Conservation (phyloP, 1,140 invertebrate genomes). For the Bombus affinis region DNA sequence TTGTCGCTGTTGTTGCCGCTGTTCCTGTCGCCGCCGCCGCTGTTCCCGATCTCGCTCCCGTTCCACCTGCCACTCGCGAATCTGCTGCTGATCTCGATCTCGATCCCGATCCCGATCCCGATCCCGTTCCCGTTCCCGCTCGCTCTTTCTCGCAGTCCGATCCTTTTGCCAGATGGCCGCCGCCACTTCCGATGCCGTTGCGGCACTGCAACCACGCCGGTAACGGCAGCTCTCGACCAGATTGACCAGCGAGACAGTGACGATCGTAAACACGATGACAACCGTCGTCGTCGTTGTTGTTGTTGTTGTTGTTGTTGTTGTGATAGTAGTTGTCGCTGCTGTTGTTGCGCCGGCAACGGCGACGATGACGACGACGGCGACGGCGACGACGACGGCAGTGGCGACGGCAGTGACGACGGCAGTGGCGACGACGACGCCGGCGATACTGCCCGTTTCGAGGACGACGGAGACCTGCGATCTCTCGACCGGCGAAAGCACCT, state of each 20-base stretch:
- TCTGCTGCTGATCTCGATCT: neutral
- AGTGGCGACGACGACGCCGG: conserved; percentile 43
- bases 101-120: conserved; percentile 52
- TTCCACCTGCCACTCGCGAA: conserved; percentile 14
- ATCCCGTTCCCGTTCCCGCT: conserved; percentile 53
- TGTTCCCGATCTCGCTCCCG: neutral
- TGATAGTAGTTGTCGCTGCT: neutral
- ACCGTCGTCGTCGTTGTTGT: neutral
- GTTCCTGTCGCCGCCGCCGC: neutral
- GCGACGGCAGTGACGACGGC: conserved; percentile 38
- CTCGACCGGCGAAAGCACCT: conserved; percentile 63
- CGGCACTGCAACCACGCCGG: conserved; percentile 29
- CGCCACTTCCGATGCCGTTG: conserved; percentile 17
- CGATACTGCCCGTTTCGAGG: conserved; percentile 55
- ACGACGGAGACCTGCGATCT: conserved; percentile 45
- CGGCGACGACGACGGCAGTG: conserved; percentile 5
- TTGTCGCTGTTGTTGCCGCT: neutral
- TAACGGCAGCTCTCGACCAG: conserved; percentile 37
- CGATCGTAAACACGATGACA: conserved; percentile 16
- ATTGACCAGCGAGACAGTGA: conserved; percentile 25
- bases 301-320: neutral
- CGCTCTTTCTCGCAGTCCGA: neutral
- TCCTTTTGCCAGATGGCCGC: conserved; percentile 8
- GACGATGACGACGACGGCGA: neutral
- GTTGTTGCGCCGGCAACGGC: conserved; percentile 6